Conservation (phyloP, 2,113 vertebrate genomes). For the Rana temporaria region DNA sequence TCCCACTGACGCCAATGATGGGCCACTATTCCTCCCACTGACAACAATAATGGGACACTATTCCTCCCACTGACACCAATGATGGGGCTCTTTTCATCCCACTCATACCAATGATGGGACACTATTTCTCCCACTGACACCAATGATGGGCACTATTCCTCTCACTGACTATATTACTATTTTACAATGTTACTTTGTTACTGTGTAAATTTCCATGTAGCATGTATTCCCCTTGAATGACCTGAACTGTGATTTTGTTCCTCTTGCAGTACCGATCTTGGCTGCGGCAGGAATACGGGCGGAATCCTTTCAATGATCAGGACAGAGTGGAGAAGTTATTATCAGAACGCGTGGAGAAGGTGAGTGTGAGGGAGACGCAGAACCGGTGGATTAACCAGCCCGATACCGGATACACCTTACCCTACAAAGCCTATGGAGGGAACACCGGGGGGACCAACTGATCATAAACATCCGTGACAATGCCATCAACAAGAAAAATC, state of each 20-base stretch:
- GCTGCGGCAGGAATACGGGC: slow-evolving; percentile 74
- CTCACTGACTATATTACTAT: no score
- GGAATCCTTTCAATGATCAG: slow-evolving; percentile 79
- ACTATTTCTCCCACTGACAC: no score
- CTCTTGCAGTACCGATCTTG: slow-evolving; percentile 78
- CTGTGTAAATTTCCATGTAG: no score
- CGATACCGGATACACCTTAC: slow-evolving; percentile 53
- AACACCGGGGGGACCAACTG: slow-evolving; percentile 68
- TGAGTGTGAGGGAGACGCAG: slow-evolving; percentile 60
- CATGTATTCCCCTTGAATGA: no score
- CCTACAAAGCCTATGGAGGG: slow-evolving; percentile 62
- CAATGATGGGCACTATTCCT: no score
- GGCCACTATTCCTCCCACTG: no score
- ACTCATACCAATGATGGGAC: no score
- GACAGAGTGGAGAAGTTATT: slow-evolving; percentile 78
- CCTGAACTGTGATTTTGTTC: background rate
- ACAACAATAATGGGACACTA: no score
- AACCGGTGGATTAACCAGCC: slow-evolving; percentile 60
- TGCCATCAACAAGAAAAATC: background rate
- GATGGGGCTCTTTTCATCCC: no score
- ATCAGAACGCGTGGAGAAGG: slow-evolving; percentile 70
- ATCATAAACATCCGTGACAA: slow-evolving; percentile 32
- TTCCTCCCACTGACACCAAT: no score
- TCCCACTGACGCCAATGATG: no score
- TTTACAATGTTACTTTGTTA: no score